These are phyloP conservation scores for Neodiprion fabricii DNA, from an alignment of 1,140 invertebrate species.

Conservation along the genomic window DNA sequence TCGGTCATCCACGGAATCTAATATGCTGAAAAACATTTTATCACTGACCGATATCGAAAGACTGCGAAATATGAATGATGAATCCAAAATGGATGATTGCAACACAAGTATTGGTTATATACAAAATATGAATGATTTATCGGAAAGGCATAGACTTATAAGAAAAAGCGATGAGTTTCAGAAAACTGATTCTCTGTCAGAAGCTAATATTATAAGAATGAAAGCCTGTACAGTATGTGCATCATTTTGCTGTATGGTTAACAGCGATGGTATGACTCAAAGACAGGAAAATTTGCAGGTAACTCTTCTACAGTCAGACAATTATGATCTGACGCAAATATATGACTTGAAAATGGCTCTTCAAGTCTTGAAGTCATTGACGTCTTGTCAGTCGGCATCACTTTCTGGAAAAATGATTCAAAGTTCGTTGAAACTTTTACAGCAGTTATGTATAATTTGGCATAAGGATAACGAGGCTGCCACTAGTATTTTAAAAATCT, in stretches of 20 bases:
- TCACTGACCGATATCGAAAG: not conserved
- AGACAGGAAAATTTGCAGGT: slow-evolving; percentile 36
- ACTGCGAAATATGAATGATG: not conserved
- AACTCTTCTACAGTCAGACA: slow-evolving; percentile 38
- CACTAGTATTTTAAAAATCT: slow-evolving; percentile 32
- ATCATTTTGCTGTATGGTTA: slow-evolving; percentile 33
- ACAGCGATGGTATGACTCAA: slow-evolving; percentile 22
- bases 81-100: not conserved
- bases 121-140: not conserved
- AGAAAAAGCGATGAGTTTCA: not conserved
- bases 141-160: not conserved
- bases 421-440: slow-evolving; percentile 29
- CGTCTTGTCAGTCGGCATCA: slow-evolving; percentile 17
- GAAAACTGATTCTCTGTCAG: slow-evolving; percentile 18
- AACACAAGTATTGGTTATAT: not conserved
- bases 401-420: slow-evolving; percentile 26
- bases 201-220: slow-evolving; percentile 27
- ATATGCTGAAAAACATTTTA: slow-evolving; percentile 39
- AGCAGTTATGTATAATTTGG: slow-evolving; percentile 32
- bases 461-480: slow-evolving; percentile 30
- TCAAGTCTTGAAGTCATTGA: slow-evolving; percentile 35
- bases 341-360: slow-evolving; percentile 35
- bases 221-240: slow-evolving; percentile 31
- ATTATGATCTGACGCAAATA: slow-evolving; percentile 32
- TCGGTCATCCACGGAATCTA: slow-evolving; percentile 23